Percentiles rank a stretch among this genome's conserved stretches.
phyloP scores from a whole-genome alignment of 2,113 vertebrate genomes.

The Mugil cephalus region DNA sequence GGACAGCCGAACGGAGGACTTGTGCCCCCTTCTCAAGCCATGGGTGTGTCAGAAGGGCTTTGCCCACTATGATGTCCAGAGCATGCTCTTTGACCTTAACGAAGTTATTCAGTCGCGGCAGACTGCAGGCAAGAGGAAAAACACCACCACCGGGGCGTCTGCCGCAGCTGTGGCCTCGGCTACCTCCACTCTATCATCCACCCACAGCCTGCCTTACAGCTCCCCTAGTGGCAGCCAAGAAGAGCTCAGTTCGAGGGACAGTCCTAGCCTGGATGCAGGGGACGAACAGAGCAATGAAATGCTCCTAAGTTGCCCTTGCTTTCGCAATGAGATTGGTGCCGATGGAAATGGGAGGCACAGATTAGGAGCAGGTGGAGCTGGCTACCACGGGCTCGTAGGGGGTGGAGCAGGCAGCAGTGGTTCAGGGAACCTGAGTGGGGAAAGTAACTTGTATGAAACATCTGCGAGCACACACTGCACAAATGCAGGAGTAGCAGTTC shows the following conservation, averaged over 20 bases:
- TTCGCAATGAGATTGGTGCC: slow-evolving; percentile 94
- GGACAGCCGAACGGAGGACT: slow-evolving; percentile 90
- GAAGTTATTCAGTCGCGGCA: slow-evolving; percentile 90
- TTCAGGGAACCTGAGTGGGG: slow-evolving; percentile 77
- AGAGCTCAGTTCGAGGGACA: slow-evolving; percentile 92
- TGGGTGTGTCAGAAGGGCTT: slow-evolving; percentile 95
- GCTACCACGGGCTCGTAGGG: slow-evolving; percentile 51
- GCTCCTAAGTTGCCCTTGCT: slow-evolving; percentile 94
- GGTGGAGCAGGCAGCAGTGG: slow-evolving; percentile 63
- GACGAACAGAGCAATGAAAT: slow-evolving; percentile 96
- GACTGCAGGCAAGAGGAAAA: slow-evolving; percentile 90
- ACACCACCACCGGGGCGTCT: slow-evolving; percentile 94
- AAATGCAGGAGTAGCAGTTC: slow-evolving; percentile 93
- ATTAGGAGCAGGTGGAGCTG: slow-evolving; percentile 67
- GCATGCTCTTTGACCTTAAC: slow-evolving; percentile 93
- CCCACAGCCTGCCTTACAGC: slow-evolving; percentile 88
- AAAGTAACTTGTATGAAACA: slow-evolving; percentile 89
- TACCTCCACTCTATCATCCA: slow-evolving; percentile 87
- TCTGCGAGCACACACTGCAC: slow-evolving; percentile 93
- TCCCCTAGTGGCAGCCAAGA: slow-evolving; percentile 95
- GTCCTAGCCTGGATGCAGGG: slow-evolving; percentile 89
- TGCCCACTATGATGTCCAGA: slow-evolving; percentile 95
- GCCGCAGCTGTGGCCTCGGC: slow-evolving; percentile 92
- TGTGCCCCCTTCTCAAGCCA: slow-evolving; percentile 79
- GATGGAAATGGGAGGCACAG: slow-evolving; percentile 90